Evolutionary conservation across 2,888 invertebrate species (phyloP).

Genomic region (Halocaridina rubra): DNA sequence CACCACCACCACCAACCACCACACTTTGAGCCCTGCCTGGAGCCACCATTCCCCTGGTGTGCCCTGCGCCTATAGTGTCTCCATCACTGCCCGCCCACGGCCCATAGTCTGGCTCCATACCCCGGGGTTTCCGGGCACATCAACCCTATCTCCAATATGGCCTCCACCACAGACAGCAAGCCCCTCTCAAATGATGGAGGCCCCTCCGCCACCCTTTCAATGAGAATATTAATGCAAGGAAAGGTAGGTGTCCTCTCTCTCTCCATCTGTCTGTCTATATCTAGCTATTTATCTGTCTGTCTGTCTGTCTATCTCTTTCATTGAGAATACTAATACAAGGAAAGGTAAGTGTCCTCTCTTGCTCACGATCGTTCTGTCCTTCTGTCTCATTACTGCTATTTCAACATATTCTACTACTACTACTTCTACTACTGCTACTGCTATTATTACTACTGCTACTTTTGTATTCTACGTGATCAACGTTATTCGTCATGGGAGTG

Average conservation of each 20-base stretch:
- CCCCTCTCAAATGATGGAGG: slow-evolving; percentile 56
- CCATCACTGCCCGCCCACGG: not conserved
- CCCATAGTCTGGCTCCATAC: slow-evolving; percentile 10
- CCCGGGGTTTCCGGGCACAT: not conserved
- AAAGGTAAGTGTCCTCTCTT: no score
- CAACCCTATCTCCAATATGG: slow-evolving; percentile 47
- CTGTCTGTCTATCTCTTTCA: no score
- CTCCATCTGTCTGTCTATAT: slow-evolving; percentile 2
- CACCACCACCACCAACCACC: not conserved
- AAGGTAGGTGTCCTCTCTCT: slow-evolving; percentile 58
- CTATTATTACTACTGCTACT: no score
- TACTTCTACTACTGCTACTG: no score
- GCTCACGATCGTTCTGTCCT: no score
- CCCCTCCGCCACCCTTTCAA: slow-evolving; percentile 63
- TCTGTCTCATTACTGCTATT: no score
- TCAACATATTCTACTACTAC: no score
- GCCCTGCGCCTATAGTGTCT: slow-evolving; percentile 3
- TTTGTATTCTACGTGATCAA: no score
- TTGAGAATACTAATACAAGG: no score
- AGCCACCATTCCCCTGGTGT: not conserved
- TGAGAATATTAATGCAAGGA: slow-evolving; percentile 63
- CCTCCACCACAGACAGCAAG: slow-evolving; percentile 58
- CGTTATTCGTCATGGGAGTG: no score
- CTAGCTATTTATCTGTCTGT: not conserved
- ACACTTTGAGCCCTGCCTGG: slow-evolving; percentile 1